Conservation (phyloP, 2,113 vertebrate genomes). For the Toxotes jaculatrix region DNA sequence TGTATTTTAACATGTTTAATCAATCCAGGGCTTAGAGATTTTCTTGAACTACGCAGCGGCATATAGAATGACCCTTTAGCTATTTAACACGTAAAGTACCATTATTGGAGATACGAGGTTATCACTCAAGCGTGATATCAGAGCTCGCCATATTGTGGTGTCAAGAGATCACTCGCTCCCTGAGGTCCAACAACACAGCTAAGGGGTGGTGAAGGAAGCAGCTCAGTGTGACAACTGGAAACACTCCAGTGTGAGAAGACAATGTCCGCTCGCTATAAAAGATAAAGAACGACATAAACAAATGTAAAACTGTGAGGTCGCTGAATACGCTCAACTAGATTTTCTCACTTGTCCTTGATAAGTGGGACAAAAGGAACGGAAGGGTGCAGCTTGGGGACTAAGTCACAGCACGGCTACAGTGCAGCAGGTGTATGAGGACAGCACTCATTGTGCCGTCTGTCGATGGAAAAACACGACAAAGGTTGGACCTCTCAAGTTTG, state of each 20-base stretch:
- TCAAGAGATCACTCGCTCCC: constrained; percentile 71
- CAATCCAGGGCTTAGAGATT: background rate
- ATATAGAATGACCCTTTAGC: background rate
- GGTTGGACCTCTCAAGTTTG: constrained; percentile 5
- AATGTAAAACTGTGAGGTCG: background rate
- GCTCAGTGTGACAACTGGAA: constrained; percentile 72
- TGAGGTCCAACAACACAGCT: constrained; percentile 57
- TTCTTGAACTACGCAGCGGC: background rate
- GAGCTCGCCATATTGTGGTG: constrained; percentile 72
- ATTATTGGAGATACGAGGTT: constrained; percentile 1
- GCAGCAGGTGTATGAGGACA: constrained; percentile 27
- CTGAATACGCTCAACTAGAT: background rate
- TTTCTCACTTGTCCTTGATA: constrained; percentile 23
- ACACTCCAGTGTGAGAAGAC: constrained; percentile 51
- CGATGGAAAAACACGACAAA: constrained; percentile 1
- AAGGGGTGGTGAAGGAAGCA: constrained; percentile 65
- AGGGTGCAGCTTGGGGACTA: background rate
- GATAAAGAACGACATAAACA: constrained; percentile 14
- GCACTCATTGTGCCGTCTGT: constrained; percentile 2
- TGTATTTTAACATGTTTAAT: background rate
- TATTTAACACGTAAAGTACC: background rate
- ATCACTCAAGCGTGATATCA: constrained; percentile 25
- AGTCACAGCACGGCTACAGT: constrained; percentile 24
- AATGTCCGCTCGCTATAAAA: constrained; percentile 8
- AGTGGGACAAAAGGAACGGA: constrained; percentile 27